Percentiles rank a stretch among this genome's conserved stretches.
phyloP scores from a whole-genome alignment of 2,797 vertebrate species.

The Prionace glauca region DNA sequence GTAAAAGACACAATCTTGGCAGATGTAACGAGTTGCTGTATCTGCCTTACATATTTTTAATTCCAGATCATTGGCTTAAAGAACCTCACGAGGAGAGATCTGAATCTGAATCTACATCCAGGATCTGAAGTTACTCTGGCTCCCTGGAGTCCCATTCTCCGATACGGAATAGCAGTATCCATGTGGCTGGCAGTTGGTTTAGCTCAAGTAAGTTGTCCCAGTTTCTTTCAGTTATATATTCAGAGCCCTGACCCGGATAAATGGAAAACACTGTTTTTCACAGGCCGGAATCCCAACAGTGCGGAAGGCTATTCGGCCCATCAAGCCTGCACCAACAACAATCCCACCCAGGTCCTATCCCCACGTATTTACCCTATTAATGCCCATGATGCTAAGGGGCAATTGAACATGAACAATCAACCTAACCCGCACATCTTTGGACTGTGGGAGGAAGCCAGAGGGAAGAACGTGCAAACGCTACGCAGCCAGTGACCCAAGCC shows the following conservation, averaged over 20 bases:
- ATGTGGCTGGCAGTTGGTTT: conserved; percentile 48
- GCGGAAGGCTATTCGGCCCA: too few species aligned
- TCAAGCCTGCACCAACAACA: too few species aligned
- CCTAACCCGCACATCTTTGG: too few species aligned
- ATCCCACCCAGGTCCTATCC: too few species aligned
- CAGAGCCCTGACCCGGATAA: not conserved
- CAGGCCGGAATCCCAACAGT: too few species aligned
- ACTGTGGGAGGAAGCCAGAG: too few species aligned
- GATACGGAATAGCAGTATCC: conserved; percentile 48
- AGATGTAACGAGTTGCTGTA: not conserved
- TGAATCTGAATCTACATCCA: conserved; percentile 43
- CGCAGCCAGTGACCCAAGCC: too few species aligned
- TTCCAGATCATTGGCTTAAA: conserved; percentile 50
- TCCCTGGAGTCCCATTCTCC: conserved; percentile 49
- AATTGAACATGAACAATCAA: too few species aligned
- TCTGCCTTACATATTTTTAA: not conserved
- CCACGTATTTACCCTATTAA: too few species aligned
- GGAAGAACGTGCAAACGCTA: too few species aligned
- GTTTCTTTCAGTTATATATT: not conserved
- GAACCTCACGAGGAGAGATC: conserved; percentile 48
- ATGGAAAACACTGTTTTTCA: too few species aligned
- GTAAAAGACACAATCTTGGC: not conserved
- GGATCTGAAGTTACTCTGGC: conserved; percentile 40
- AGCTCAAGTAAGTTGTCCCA: conserved; percentile 45
- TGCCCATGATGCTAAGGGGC: too few species aligned